Conservation (phyloP, 2,888 invertebrate species). For the Mesochorus sp. region DNA sequence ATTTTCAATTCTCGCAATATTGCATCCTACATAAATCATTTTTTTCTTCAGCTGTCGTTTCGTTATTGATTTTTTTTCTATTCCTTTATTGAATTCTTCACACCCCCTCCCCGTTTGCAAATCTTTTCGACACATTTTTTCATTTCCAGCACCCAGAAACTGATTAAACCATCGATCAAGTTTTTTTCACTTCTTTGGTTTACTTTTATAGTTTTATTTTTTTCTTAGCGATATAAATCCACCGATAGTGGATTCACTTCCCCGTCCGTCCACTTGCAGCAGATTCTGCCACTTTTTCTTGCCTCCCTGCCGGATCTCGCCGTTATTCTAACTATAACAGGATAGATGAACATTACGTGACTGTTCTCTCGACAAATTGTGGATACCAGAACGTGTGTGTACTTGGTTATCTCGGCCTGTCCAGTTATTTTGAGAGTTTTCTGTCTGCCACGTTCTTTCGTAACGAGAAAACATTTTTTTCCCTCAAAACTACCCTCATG, state of each 20-base stretch:
- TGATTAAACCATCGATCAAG: constrained; percentile 8
- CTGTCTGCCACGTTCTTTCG: background rate
- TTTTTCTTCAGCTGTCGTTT: background rate
- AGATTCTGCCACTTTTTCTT: background rate
- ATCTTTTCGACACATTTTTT: background rate
- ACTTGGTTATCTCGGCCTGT: constrained; percentile 46
- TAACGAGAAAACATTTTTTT: background rate
- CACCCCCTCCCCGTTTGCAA: too few relatives aligned
- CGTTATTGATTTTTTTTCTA: background rate
- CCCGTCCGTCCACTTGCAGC: background rate
- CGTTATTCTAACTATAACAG: constrained; percentile 6
- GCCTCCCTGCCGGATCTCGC: constrained; percentile 1
- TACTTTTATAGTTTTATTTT: background rate
- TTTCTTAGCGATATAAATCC: background rate
- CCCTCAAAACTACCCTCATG: background rate
- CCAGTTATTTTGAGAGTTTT: background rate
- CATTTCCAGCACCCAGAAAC: background rate
- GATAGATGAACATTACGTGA: constrained; percentile 45
- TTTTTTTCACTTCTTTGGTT: background rate
- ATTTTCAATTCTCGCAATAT: background rate
- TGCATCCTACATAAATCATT: background rate
- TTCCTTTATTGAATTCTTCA: background rate
- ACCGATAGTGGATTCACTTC: background rate
- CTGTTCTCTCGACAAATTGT: constrained; percentile 46
- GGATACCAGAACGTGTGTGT: constrained; percentile 3